These are phyloP conservation scores for Agrochola lota DNA, from an alignment of 2,888 invertebrate species.

Conservation along the genomic window DNA sequence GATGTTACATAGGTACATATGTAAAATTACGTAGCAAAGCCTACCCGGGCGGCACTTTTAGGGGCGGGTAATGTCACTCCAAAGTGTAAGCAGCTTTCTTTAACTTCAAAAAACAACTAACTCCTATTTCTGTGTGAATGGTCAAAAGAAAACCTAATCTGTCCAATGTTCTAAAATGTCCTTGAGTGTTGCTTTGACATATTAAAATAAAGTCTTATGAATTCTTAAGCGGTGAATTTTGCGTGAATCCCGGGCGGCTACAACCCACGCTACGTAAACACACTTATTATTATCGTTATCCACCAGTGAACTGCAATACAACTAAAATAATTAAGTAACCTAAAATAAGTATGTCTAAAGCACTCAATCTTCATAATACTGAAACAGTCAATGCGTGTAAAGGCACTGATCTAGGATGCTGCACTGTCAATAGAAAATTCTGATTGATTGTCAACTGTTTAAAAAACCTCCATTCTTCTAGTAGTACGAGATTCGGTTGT, in stretches of 20 bases:
- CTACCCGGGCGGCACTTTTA: background rate
- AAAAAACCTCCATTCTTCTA: background rate
- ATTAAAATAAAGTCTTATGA: no score
- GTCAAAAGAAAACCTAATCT: background rate
- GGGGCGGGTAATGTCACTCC: background rate
- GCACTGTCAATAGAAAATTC: background rate
- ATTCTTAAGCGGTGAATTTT: background rate
- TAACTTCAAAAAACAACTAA: background rate
- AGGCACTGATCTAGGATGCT: background rate
- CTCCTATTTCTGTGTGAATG: background rate
- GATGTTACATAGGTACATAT: background rate
- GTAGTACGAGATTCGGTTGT: no score
- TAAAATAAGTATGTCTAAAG: background rate
- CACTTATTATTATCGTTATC: background rate
- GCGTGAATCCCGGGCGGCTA: background rate
- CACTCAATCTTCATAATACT: background rate
- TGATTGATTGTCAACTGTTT: background rate
- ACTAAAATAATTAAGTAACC: background rate
- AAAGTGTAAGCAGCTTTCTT: background rate
- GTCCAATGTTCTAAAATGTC: background rate
- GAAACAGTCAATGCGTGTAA: background rate
- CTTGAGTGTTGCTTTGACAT: background rate
- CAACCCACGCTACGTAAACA: background rate
- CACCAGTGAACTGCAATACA: background rate
- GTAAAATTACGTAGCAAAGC: background rate